Percentiles rank a stretch among this genome's conserved stretches.
Conservation (phyloP, 2,888 invertebrate genomes). For the Cabera pusaria region DNA sequence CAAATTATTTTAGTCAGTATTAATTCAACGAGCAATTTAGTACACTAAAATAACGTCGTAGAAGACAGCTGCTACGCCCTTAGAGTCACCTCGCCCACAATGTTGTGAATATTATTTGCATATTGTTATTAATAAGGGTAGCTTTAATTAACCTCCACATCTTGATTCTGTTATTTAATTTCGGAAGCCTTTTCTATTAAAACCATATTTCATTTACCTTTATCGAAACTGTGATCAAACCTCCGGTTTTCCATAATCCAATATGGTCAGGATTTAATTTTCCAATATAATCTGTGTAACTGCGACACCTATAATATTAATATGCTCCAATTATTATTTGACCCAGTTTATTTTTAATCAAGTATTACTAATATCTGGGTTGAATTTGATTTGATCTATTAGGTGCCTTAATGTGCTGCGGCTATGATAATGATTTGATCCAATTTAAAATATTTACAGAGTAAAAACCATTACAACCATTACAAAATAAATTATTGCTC, state of each 20-base stretch:
- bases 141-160: not conserved
- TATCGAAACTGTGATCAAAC: constrained; percentile 5
- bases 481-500: no score
- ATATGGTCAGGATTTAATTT: constrained; percentile 15
- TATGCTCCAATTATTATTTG: constrained; percentile 19
- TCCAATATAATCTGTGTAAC: no score
- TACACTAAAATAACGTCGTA: not conserved
- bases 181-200: not conserved
- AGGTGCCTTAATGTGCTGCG: constrained; percentile 1
- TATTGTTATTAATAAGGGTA: constrained; percentile 1
- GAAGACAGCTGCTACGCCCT: constrained; percentile 1
- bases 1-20: no score
- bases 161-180: not conserved
- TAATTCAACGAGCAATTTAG: no score
- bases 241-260: constrained; percentile 11
- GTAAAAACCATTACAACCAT: no score
- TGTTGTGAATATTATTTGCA: constrained; percentile 1
- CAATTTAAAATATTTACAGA: no score
- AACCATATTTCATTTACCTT: constrained; percentile 2
- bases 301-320: constrained; percentile 13
- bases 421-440: no score
- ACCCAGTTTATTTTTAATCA: constrained; percentile 16
- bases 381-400: not conserved
- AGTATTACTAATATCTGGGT: constrained; percentile 8
- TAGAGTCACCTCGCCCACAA: not conserved